A percentile compares a stretch with the other conserved stretches of the same genome.
Conservation (phyloP, 1,140 invertebrate genomes). For the Bombus difficillimus region DNA sequence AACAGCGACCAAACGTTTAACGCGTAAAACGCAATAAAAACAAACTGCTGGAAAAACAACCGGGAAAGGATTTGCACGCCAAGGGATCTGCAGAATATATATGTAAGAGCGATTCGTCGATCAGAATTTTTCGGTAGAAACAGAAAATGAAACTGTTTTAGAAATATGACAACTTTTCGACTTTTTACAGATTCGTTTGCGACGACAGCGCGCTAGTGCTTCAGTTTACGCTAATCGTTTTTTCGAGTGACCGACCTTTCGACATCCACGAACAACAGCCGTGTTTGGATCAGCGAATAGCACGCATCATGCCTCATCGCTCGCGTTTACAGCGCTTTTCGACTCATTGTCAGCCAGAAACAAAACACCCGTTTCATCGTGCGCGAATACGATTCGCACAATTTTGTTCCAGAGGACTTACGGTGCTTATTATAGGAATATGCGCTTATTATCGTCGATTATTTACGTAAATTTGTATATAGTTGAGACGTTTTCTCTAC, state of each 20-base stretch:
- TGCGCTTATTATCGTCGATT: no score
- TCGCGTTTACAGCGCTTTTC: neutral
- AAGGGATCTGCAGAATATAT: no score
- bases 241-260: neutral
- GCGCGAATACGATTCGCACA: neutral
- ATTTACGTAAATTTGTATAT: no score
- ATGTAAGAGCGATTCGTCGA: neutral
- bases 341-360: neutral
- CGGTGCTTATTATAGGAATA: no score
- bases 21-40: no score
- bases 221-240: conserved; percentile 23
- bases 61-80: fast-evolving
- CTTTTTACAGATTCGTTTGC: neutral
- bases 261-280: neutral
- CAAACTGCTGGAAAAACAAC: no score
- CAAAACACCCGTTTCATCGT: conserved; percentile 5
- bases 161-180: neutral
- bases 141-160: neutral
- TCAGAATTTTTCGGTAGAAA: neutral
- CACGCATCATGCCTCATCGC: neutral
- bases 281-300: conserved; percentile 17
- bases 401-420: neutral
- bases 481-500: no score
- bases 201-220: neutral
- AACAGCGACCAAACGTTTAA: no score